These are phyloP conservation scores for Pseudonaja textilis DNA, from an alignment of 2,113 vertebrate genomes.

Conservation along the genomic window DNA sequence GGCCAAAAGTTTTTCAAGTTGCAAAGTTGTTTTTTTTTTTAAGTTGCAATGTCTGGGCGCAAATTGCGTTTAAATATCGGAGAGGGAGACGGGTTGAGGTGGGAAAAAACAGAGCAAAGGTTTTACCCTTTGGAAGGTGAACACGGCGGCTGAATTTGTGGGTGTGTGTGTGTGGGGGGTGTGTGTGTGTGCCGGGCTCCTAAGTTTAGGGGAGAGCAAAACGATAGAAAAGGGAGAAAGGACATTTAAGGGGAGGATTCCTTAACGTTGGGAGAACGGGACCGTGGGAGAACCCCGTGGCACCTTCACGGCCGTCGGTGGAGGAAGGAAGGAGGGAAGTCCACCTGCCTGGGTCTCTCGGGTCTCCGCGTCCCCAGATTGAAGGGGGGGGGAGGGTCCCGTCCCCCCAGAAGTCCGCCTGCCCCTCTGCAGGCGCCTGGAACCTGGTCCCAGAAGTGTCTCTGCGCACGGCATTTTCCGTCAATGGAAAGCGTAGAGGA, in stretches of 20 bases:
- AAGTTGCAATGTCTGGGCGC: background rate
- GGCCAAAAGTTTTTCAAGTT: too few relatives aligned
- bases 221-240: constrained; percentile 19
- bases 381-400: rapidly evolving
- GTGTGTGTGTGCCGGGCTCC: background rate
- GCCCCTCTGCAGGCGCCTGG: constrained; percentile 34
- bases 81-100: background rate
- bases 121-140: background rate
- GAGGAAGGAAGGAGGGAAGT: background rate
- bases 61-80: background rate
- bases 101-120: rapidly evolving
- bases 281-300: too few relatives aligned
- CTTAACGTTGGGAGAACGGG: background rate
- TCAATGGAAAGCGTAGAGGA: constrained; percentile 95
- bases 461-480: constrained; percentile 50
- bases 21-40: background rate
- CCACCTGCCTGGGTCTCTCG: background rate
- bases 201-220: constrained; percentile 31
- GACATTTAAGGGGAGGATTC: background rate
- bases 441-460: constrained; percentile 62
- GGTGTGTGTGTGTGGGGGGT: too few relatives aligned
- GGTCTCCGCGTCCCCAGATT: background rate
- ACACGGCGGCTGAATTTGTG: background rate
- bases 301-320: background rate
- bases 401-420: constrained; percentile 31